phyloP scores from a whole-genome alignment of 2,113 vertebrate species.

The Silurus asotus region DNA sequence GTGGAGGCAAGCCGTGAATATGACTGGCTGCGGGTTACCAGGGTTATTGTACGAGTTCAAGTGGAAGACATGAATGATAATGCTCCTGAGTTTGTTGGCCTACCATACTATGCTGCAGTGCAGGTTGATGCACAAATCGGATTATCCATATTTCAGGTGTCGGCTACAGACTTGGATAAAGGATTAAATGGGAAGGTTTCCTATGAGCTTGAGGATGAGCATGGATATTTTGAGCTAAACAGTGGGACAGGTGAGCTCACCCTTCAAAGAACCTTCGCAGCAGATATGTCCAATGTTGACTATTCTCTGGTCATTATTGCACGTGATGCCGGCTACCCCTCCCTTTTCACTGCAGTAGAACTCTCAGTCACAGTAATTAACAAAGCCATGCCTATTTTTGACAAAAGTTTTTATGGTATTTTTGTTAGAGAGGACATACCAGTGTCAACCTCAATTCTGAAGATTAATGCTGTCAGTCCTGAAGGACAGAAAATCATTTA shows the following conservation, averaged over 20 bases:
- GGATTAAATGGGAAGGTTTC: conserved; percentile 86
- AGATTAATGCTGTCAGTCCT: conserved; percentile 89
- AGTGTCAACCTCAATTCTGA: conserved; percentile 80
- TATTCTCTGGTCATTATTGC: conserved; percentile 84
- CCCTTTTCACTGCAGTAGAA: conserved; percentile 80
- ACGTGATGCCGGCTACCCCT: conserved; percentile 82
- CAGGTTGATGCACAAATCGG: conserved; percentile 90
- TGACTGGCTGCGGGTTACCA: conserved; percentile 84
- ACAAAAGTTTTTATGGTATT: conserved; percentile 89
- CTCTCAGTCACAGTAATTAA: conserved; percentile 91
- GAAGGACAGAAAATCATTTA: conserved; percentile 91
- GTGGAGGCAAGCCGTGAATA: conserved; percentile 90
- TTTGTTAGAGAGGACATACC: conserved; percentile 83
- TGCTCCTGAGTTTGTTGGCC: conserved; percentile 84
- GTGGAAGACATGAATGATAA: conserved; percentile 96
- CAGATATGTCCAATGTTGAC: conserved; percentile 87
- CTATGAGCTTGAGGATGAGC: conserved; percentile 82
- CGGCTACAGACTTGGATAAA: conserved; percentile 85
- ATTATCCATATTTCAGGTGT: conserved; percentile 85
- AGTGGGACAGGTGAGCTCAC: conserved; percentile 81
- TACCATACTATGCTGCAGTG: conserved; percentile 93
- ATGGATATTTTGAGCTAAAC: conserved; percentile 89
- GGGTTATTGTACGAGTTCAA: conserved; percentile 85
- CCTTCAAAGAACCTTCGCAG: conserved; percentile 84
- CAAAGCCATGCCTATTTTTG: conserved; percentile 96